Conservation (phyloP, 2,113 vertebrate genomes). For the Euleptes europaea region DNA sequence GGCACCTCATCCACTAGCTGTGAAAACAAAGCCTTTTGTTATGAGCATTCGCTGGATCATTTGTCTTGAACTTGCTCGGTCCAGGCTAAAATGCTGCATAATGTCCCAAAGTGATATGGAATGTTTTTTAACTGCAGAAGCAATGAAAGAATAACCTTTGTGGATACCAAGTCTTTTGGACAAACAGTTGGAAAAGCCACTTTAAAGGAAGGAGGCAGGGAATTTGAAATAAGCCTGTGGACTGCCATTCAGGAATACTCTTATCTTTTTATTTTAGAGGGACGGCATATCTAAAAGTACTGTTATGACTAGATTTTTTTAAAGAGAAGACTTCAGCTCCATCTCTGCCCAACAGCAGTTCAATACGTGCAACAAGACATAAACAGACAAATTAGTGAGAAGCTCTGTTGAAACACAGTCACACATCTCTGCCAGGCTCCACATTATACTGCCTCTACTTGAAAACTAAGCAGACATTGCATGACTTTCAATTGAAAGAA, state of each 20-base stretch:
- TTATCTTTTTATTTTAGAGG: not conserved
- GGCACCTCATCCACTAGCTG: not conserved
- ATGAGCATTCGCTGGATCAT: not conserved
- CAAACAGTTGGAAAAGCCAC: not conserved
- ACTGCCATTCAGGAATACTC: not conserved
- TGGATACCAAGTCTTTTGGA: not conserved
- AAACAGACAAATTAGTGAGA: conserved; percentile 22
- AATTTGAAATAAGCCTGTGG: not conserved
- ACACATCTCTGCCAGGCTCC: conserved; percentile 17
- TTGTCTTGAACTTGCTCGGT: not conserved
- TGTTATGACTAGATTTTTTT: not conserved
- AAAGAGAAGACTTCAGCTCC: not conserved
- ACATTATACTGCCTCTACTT: not conserved
- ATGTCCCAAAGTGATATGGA: not conserved
- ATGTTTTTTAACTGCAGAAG: not conserved
- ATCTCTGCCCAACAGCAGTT: not conserved
- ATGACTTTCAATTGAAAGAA: conserved; percentile 20
- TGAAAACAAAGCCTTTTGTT: not conserved
- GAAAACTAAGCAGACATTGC: conserved; percentile 38
- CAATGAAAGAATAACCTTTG: not conserved
- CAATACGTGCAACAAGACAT: not conserved
- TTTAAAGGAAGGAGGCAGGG: not conserved
- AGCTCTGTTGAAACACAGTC: conserved; percentile 12
- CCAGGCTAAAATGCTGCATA: conserved; percentile 5
- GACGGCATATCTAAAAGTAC: not conserved